Conservation (phyloP, 2,797 vertebrate species). For the Onychomys leucogaster region DNA sequence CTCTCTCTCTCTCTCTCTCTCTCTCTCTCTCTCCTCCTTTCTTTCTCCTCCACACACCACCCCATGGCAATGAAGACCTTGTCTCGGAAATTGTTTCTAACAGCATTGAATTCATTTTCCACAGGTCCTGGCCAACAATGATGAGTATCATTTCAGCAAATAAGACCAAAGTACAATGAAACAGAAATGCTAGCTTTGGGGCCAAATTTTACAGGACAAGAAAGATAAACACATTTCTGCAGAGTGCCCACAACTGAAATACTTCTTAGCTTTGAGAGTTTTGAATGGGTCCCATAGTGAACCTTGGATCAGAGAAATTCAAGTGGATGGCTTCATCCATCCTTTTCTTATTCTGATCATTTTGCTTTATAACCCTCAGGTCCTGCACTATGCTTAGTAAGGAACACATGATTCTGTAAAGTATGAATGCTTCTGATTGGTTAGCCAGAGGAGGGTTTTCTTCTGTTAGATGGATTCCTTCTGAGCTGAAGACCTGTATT, state of each 20-base stretch:
- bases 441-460: not conserved
- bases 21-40: not conserved
- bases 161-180: not conserved
- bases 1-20: not conserved
- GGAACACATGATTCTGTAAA: constrained; percentile 29
- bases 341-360: constrained; percentile 2
- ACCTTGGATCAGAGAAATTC: not conserved
- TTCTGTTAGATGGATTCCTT: constrained; percentile 24
- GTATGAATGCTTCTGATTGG: not conserved
- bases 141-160: constrained; percentile 29
- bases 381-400: not conserved
- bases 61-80: constrained; percentile 18
- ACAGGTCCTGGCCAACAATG: not conserved
- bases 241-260: not conserved
- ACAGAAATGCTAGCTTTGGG: not conserved
- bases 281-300: not conserved
- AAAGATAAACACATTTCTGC: constrained; percentile 1
- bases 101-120: constrained; percentile 18
- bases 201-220: not conserved
- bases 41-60: not conserved
- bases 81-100: constrained; percentile 32
- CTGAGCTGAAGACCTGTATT: not conserved
- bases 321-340: not conserved
- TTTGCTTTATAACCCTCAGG: not conserved
- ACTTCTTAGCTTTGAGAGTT: constrained; percentile 27